phyloP scores from a whole-genome alignment of 35 echinoderm and acorn worm species.

The Amphiura filiformis region DNA sequence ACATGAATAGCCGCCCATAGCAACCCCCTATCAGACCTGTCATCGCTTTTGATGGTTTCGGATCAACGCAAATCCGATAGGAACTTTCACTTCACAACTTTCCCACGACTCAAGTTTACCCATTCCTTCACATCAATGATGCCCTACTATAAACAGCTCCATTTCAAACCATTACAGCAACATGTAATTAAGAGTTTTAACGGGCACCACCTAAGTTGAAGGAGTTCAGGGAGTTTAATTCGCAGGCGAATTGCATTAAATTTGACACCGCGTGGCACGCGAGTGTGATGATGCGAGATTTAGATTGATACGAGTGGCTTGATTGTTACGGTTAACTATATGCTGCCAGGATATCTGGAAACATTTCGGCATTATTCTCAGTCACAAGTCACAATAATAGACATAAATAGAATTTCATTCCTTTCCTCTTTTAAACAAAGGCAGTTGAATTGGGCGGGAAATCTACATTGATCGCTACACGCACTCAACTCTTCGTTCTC shows the following conservation, averaged over 20 bases:
- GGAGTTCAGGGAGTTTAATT: not conserved
- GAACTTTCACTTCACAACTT: not conserved
- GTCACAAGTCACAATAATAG: no score
- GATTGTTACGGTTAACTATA: not conserved
- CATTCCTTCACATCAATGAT: not conserved
- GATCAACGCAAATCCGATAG: not conserved
- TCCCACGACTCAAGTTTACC: not conserved
- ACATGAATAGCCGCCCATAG: no score
- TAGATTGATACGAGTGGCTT: not conserved
- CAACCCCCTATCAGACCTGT: not conserved
- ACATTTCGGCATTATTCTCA: no score
- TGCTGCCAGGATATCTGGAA: no score
- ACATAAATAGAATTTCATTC: no score
- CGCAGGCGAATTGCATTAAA: constrained; percentile 10
- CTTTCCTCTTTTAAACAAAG: no score
- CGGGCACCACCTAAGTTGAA: no score
- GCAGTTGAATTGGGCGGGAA: no score
- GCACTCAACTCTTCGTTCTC: no score
- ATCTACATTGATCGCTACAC: no score
- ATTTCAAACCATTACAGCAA: no score
- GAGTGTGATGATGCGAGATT: not conserved
- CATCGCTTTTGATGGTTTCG: constrained; percentile 9
- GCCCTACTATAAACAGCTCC: not conserved
- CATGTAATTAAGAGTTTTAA: no score
- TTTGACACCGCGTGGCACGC: constrained; percentile 5